Conservation (phyloP, 2,797 vertebrate species). For the Acrossocheilus wenchowensis region DNA sequence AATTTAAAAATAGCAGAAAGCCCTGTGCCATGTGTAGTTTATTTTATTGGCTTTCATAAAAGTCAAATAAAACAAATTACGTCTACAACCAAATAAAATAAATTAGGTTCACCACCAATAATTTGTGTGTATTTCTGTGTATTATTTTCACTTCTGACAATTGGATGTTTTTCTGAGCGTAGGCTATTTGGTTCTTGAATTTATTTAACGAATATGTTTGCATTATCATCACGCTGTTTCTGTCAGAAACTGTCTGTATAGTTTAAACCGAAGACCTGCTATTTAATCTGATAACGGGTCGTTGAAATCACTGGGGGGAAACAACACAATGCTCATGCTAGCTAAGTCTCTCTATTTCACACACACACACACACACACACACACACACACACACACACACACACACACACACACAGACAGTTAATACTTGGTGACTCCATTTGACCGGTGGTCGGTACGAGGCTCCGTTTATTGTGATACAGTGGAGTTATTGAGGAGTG, state of each 20-base stretch:
- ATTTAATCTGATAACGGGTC: slow-evolving; percentile 13
- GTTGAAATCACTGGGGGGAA: slow-evolving; percentile 5
- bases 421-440: slow-evolving; percentile 72
- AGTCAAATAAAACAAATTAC: slow-evolving; percentile 29
- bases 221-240: slow-evolving; percentile 14
- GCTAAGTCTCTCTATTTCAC: slow-evolving; percentile 3
- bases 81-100: background rate
- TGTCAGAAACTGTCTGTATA: slow-evolving; percentile 28
- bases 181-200: background rate
- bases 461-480: slow-evolving; percentile 78
- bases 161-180: background rate
- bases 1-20: background rate
- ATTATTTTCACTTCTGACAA: background rate
- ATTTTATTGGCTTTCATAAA: slow-evolving; percentile 19
- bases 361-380: slow-evolving; percentile 23
- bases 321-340: background rate
- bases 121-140: background rate
- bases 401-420: slow-evolving; percentile 58
- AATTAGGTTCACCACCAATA: slow-evolving; percentile 4
- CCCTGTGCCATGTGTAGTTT: slow-evolving; percentile 16
- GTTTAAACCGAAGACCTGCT: background rate
- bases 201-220: slow-evolving; percentile 5
- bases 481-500: slow-evolving; percentile 78
- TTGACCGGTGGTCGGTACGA: slow-evolving; percentile 73
- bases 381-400: slow-evolving; percentile 12